phyloP scores from a whole-genome alignment of 2,113 vertebrate species.

The Melanocharis versteri region DNA sequence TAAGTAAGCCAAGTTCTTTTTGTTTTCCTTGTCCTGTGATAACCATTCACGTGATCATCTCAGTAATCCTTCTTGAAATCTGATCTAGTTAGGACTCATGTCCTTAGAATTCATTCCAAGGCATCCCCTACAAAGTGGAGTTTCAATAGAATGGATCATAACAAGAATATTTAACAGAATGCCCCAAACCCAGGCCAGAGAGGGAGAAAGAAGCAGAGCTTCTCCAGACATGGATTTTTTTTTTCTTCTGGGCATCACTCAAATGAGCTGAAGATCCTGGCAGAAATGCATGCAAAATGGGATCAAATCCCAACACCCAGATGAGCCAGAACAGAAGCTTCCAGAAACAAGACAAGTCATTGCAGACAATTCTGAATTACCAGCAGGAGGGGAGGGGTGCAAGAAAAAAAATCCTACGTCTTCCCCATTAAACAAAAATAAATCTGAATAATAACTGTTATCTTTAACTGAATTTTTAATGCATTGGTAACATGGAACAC shows the following conservation, averaged over 20 bases:
- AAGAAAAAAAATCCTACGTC: too few relatives aligned
- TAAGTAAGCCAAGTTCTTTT: not conserved
- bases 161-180: not conserved
- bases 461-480: not conserved
- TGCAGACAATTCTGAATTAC: not conserved
- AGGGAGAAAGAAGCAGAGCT: not conserved
- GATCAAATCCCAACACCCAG: not conserved
- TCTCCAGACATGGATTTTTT: not conserved
- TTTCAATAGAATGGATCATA: not conserved
- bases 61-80: constrained; percentile 2
- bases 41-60: not conserved
- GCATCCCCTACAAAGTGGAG: not conserved
- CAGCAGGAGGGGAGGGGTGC: not conserved
- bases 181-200: not conserved
- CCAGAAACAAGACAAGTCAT: not conserved
- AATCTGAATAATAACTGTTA: too few relatives aligned
- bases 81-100: not conserved
- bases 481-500: not conserved
- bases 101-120: not conserved
- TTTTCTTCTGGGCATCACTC: not conserved
- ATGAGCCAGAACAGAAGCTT: not conserved
- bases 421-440: not conserved
- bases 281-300: not conserved
- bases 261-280: not conserved
- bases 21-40: not conserved